Evolutionary conservation across 2,888 invertebrate species (phyloP).

Genomic region (Habrosyne pyritoides): DNA sequence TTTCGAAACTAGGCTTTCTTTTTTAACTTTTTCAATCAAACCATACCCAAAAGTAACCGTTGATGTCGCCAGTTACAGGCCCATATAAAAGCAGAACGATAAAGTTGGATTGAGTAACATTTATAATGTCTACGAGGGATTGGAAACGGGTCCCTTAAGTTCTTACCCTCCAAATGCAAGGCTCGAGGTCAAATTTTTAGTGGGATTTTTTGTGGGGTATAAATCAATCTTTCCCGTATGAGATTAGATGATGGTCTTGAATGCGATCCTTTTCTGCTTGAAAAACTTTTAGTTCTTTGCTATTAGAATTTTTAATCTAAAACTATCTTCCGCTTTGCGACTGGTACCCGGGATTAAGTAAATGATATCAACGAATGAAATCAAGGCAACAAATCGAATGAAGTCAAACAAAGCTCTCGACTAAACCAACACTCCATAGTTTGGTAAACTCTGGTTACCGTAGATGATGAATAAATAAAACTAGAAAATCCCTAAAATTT

Average conservation of each 20-base stretch:
- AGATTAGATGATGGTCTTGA: not conserved
- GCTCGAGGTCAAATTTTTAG: not conserved
- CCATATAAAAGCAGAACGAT: not conserved
- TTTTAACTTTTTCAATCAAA: not conserved
- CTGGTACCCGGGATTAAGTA: too few relatives aligned
- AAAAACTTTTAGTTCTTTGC: too few relatives aligned
- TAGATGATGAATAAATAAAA: not conserved
- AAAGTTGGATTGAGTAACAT: conserved; percentile 5
- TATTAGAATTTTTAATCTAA: too few relatives aligned
- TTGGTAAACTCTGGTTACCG: too few relatives aligned
- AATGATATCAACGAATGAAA: too few relatives aligned
- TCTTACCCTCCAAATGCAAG: not conserved
- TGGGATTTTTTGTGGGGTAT: not conserved
- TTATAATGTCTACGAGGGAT: not conserved
- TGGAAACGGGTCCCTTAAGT: not conserved
- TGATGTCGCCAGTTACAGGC: not conserved
- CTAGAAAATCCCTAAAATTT: not conserved
- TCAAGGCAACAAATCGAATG: too few relatives aligned
- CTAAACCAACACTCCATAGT: too few relatives aligned
- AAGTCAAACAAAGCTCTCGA: too few relatives aligned
- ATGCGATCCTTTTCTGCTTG: not conserved
- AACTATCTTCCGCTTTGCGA: too few relatives aligned
- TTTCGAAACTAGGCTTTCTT: not conserved
- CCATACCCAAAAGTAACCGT: not conserved
- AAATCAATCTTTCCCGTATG: not conserved